These are phyloP conservation scores for Virgularia gustaviana DNA, from an alignment of 92 coral and sea anemone genomes.

Conservation along the genomic window DNA sequence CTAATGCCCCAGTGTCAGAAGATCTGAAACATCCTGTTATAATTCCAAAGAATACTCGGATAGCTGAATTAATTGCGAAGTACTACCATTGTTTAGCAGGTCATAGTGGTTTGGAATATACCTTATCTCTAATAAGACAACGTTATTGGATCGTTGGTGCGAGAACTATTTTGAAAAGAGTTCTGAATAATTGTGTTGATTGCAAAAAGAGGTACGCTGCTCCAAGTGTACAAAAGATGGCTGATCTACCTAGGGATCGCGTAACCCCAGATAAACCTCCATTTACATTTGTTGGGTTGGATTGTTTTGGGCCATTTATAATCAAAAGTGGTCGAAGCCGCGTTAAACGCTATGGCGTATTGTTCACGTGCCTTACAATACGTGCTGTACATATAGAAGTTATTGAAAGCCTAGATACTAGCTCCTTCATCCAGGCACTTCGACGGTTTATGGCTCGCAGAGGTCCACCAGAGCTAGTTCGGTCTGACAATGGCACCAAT, in stretches of 20 bases:
- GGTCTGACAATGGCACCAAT: slow-evolving; percentile 56
- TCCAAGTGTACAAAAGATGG: slow-evolving; percentile 26
- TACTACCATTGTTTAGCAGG: slow-evolving; percentile 46
- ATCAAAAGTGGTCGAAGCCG: slow-evolving; percentile 23
- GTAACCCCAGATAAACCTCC: slow-evolving; percentile 57
- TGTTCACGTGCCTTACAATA: slow-evolving; percentile 42
- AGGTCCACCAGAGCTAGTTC: slow-evolving; percentile 50
- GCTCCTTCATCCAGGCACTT: slow-evolving; percentile 42
- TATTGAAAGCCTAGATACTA: slow-evolving; percentile 44
- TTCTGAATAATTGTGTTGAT: slow-evolving; percentile 43
- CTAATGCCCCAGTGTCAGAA: background rate
- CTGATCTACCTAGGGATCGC: slow-evolving; percentile 33
- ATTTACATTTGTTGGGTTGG: slow-evolving; percentile 45
- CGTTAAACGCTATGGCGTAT: slow-evolving; percentile 40
- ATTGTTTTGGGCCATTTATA: slow-evolving; percentile 51
- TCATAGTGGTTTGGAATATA: slow-evolving; percentile 55
- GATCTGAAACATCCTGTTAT: slow-evolving; percentile 3
- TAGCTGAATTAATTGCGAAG: slow-evolving; percentile 33
- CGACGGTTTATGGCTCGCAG: slow-evolving; percentile 52
- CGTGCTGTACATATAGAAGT: slow-evolving; percentile 52
- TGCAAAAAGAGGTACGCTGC: slow-evolving; percentile 35
- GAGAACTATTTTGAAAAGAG: slow-evolving; percentile 40
- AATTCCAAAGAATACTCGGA: slow-evolving; percentile 27
- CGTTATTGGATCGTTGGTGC: slow-evolving; percentile 52
- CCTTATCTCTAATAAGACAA: slow-evolving; percentile 48